Conservation (phyloP, 23 tunicate genomes). For the Phallusia fumigata region DNA sequence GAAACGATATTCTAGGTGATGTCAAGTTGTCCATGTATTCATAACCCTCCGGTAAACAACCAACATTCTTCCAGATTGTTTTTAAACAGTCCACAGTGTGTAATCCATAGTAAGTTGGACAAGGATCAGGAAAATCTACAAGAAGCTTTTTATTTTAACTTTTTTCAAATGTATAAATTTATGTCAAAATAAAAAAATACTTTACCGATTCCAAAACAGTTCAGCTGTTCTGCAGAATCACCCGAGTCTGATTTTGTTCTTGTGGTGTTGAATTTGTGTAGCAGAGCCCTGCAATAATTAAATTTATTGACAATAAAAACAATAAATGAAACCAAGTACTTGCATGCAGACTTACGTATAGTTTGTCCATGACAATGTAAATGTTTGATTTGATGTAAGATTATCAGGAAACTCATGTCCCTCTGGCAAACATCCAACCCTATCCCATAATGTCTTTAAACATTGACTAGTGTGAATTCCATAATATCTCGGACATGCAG, state of each 20-base stretch:
- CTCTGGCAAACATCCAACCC: constrained; percentile 17
- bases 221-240: background rate
- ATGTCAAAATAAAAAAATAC: too few relatives aligned
- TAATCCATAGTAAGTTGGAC: background rate
- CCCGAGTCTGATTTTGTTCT: background rate
- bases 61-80: background rate
- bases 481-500: background rate
- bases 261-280: background rate
- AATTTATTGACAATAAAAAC: background rate
- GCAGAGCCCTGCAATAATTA: background rate
- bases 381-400: background rate
- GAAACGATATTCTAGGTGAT: background rate
- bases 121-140: background rate
- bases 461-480: constrained; percentile 26
- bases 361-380: background rate
- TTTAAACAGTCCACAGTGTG: background rate
- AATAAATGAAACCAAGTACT: background rate
- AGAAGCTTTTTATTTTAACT: too few relatives aligned
- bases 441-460: constrained; percentile 17
- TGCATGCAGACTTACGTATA: background rate
- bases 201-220: background rate
- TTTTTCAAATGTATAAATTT: too few relatives aligned
- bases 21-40: background rate
- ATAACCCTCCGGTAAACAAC: background rate
- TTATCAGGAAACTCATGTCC: constrained; percentile 27